These are phyloP conservation scores for Callimorpha dominula DNA, from an alignment of 2,888 invertebrate species.

Conservation along the genomic window DNA sequence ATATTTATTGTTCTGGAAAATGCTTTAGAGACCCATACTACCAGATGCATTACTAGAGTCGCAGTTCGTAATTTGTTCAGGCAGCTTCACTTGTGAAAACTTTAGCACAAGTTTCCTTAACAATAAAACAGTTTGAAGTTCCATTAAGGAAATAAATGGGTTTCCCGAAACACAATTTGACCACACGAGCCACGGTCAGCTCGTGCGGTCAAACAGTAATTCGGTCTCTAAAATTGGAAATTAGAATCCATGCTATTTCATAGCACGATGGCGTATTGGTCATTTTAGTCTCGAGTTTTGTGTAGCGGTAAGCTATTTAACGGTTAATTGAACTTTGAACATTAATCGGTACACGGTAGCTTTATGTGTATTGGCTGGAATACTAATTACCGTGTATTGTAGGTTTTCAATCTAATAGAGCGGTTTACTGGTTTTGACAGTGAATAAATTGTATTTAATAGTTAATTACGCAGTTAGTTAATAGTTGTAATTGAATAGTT, in stretches of 20 bases:
- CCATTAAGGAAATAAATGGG: background rate
- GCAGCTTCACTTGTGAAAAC: background rate
- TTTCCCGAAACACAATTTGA: slow-evolving; percentile 15
- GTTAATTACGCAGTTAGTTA: too few species aligned
- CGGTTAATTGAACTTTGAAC: slow-evolving; percentile 65
- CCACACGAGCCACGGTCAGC: slow-evolving; percentile 18
- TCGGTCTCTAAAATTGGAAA: slow-evolving; percentile 53
- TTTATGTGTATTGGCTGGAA: slow-evolving; percentile 29
- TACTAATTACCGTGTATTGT: background rate
- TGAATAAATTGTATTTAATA: background rate
- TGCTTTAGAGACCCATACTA: too few species aligned
- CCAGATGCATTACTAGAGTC: too few species aligned
- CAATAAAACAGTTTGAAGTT: background rate
- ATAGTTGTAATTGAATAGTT: too few species aligned
- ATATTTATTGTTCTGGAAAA: too few species aligned
- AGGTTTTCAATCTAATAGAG: background rate
- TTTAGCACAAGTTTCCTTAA: background rate
- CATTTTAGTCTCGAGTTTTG: slow-evolving; percentile 51
- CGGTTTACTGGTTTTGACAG: slow-evolving; percentile 1
- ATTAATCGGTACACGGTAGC: slow-evolving; percentile 52
- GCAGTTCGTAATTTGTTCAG: background rate
- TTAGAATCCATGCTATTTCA: slow-evolving; percentile 54
- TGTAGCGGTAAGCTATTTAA: slow-evolving; percentile 66
- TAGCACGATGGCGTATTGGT: slow-evolving; percentile 44
- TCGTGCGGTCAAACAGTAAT: slow-evolving; percentile 40